Evolutionary conservation across 2,888 invertebrate genomes (phyloP).

Genomic region (Drosophila melanosoma): DNA sequence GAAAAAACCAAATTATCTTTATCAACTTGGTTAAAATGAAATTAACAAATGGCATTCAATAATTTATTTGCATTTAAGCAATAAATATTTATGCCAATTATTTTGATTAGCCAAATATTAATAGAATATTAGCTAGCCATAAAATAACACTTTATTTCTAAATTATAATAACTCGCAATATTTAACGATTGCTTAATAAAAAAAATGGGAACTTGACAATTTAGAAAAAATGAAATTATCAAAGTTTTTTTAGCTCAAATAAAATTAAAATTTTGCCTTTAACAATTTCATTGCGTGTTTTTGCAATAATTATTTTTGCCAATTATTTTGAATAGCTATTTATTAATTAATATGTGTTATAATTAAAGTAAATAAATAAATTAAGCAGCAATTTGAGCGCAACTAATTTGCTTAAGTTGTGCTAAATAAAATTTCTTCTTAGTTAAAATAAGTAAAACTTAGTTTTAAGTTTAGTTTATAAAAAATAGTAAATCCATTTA

Average conservation of each 20-base stretch:
- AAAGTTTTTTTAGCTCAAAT: no score
- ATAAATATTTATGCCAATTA: not conserved
- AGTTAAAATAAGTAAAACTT: not conserved
- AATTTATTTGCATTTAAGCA: not conserved
- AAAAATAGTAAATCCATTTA: not conserved
- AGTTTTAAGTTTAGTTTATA: not conserved
- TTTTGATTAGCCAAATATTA: not conserved
- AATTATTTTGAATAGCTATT: no score
- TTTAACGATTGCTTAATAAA: no score
- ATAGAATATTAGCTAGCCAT: not conserved
- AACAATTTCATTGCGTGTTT: no score
- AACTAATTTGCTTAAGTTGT: not conserved
- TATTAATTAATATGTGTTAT: no score
- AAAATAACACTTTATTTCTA: no score
- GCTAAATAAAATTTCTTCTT: not conserved
- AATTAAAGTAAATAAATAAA: no score
- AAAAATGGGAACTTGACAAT: no score
- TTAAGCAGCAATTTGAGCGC: not conserved
- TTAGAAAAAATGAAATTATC: no score
- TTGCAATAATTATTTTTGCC: no score
- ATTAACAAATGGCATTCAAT: not conserved
- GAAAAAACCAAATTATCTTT: not conserved
- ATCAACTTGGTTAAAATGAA: not conserved
- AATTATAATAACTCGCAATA: no score
- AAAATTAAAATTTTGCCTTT: no score